Conservation (phyloP, 2,888 invertebrate genomes). For the Scelioninae gen. 2 region DNA sequence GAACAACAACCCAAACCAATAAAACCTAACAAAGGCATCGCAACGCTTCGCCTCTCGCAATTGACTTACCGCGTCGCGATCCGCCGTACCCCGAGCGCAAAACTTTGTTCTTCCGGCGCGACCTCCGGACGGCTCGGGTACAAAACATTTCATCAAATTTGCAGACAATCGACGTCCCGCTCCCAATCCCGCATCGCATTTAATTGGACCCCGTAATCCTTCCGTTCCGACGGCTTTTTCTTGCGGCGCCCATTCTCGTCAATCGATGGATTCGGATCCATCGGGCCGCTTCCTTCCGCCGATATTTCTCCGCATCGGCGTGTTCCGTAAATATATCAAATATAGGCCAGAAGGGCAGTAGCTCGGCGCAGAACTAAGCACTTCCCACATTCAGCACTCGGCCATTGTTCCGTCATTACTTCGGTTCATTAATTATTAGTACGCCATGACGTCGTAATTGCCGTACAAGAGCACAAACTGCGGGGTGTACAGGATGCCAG, state of each 20-base stretch:
- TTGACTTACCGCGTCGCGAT: neutral
- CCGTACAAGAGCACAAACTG: conserved; percentile 69
- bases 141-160: conserved; percentile 30
- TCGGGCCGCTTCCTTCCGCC: conserved; percentile 47
- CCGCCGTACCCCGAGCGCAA: neutral
- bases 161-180: neutral
- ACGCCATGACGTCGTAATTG: conserved; percentile 72
- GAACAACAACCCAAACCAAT: neutral
- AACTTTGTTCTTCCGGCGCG: conserved; percentile 5
- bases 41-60: conserved; percentile 3
- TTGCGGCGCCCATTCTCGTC: neutral
- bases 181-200: conserved; percentile 11
- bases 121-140: conserved; percentile 4
- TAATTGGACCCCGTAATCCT: conserved; percentile 16
- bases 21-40: neutral
- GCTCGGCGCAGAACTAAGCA: conserved; percentile 70
- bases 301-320: conserved; percentile 36
- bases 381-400: conserved; percentile 69
- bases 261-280: conserved; percentile 28
- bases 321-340: conserved; percentile 67
- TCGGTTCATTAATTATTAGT: conserved; percentile 74
- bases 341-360: conserved; percentile 72
- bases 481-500: conserved; percentile 72
- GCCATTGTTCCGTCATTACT: conserved; percentile 74
- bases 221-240: conserved; percentile 17